phyloP scores from a whole-genome alignment of 2,113 vertebrate species.

The Leucosticte australis region DNA sequence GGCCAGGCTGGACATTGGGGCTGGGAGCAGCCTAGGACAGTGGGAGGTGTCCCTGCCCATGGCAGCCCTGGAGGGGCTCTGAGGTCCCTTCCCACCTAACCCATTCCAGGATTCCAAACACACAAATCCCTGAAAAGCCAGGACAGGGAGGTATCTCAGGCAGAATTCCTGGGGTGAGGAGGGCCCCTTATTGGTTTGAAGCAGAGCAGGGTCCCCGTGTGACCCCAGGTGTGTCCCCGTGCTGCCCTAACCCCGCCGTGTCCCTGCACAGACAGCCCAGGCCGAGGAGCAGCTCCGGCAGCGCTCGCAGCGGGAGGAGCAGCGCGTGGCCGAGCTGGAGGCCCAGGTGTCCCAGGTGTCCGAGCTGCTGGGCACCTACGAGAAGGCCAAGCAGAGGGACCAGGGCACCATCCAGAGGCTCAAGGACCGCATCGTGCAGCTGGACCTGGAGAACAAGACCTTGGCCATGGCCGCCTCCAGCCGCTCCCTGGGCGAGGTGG shows the following conservation, averaged over 20 bases:
- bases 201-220: neutral
- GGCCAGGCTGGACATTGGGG: neutral
- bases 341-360: constrained; percentile 85
- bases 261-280: constrained; percentile 71
- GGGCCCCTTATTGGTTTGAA: rapidly evolving
- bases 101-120: rapidly evolving
- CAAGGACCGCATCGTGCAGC: constrained; percentile 85
- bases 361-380: constrained; percentile 84
- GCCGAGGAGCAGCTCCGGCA: constrained; percentile 82
- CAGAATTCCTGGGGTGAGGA: rapidly evolving
- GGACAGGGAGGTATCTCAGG: neutral
- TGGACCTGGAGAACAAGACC: constrained; percentile 92
- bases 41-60: neutral
- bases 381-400: constrained; percentile 87
- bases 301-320: constrained; percentile 83
- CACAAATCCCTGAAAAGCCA: neutral
- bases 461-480: constrained; percentile 81
- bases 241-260: neutral
- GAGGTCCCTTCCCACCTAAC: neutral
- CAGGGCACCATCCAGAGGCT: constrained; percentile 82
- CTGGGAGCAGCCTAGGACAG: neutral
- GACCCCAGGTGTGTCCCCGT: neutral
- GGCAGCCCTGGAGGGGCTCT: neutral
- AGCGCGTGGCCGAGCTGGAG: constrained; percentile 84
- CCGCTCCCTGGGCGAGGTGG: constrained; percentile 60